A percentile compares a stretch with the other conserved stretches of the same genome.
phyloP scores from a whole-genome alignment of 2,888 invertebrate genomes.

The Ochropleura plecta region DNA sequence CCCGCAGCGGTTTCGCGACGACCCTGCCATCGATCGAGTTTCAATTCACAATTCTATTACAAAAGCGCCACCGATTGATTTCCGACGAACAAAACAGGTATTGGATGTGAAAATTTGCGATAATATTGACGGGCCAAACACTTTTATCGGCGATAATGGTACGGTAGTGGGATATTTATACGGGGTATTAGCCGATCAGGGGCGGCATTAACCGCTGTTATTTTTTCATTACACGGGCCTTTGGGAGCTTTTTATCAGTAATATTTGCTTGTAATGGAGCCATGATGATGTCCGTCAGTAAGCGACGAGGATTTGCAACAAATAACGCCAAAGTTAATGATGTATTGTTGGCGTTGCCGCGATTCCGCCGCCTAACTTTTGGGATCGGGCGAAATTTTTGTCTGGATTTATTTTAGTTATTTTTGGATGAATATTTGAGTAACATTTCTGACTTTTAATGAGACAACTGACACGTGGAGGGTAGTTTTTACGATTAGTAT shows the following conservation, averaged over 20 bases:
- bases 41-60: constrained; percentile 81
- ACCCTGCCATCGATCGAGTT: constrained; percentile 73
- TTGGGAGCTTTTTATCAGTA: constrained; percentile 63
- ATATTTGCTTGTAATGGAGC: constrained; percentile 65
- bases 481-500: background rate
- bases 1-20: constrained; percentile 63
- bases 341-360: constrained; percentile 50
- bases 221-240: constrained; percentile 66
- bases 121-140: constrained; percentile 71
- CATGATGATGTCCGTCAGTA: constrained; percentile 62
- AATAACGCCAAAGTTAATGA: constrained; percentile 58
- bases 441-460: constrained; percentile 29
- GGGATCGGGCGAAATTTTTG: constrained; percentile 29
- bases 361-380: constrained; percentile 44
- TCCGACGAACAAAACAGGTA: constrained; percentile 67
- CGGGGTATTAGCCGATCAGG: constrained; percentile 65
- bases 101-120: constrained; percentile 72
- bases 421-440: constrained; percentile 24
- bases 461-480: constrained; percentile 7
- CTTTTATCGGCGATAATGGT: constrained; percentile 72
- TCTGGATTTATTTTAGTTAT: constrained; percentile 38
- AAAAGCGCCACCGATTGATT: constrained; percentile 67
- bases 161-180: constrained; percentile 70
- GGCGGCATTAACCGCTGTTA: constrained; percentile 66
- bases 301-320: constrained; percentile 57